Evolutionary conservation across 1,140 invertebrate genomes (phyloP).

Genomic region (Drosophila baimaii): DNA sequence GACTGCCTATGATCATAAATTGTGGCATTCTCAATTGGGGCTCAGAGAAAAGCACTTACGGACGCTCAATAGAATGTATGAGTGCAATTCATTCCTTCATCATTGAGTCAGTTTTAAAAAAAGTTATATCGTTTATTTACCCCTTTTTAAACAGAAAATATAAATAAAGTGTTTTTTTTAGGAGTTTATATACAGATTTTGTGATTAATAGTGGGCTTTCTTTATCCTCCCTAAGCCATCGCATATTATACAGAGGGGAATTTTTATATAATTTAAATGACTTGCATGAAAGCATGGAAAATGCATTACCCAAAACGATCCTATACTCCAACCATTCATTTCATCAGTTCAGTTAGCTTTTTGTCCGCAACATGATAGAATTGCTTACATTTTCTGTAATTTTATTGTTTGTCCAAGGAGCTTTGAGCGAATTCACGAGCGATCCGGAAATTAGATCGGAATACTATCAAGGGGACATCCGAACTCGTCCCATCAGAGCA

Average conservation of each 20-base stretch:
- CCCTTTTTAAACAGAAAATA: too few relatives aligned
- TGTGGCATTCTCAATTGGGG: not conserved
- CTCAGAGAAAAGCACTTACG: not conserved
- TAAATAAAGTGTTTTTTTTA: too few relatives aligned
- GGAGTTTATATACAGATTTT: too few relatives aligned
- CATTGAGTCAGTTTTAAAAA: too few relatives aligned
- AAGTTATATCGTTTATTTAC: too few relatives aligned
- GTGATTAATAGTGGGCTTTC: too few relatives aligned
- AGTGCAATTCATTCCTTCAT: too few relatives aligned
- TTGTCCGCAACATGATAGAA: not conserved
- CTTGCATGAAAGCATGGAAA: not conserved
- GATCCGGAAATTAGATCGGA: constrained; percentile 39
- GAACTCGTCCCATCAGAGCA: fast-evolving
- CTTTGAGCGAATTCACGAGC: not conserved
- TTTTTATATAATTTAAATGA: not conserved
- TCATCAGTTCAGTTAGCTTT: not conserved
- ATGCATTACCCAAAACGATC: not conserved
- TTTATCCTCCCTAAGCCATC: too few relatives aligned
- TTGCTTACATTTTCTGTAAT: not conserved
- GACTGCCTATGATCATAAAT: not conserved
- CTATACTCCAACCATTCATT: too few relatives aligned
- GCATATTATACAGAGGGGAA: too few relatives aligned
- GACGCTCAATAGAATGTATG: not conserved
- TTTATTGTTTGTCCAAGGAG: not conserved
- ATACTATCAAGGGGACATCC: constrained; percentile 53